These are phyloP conservation scores for Chaetodon trifasciatus DNA, from an alignment of 2,797 vertebrate species.

Conservation along the genomic window DNA sequence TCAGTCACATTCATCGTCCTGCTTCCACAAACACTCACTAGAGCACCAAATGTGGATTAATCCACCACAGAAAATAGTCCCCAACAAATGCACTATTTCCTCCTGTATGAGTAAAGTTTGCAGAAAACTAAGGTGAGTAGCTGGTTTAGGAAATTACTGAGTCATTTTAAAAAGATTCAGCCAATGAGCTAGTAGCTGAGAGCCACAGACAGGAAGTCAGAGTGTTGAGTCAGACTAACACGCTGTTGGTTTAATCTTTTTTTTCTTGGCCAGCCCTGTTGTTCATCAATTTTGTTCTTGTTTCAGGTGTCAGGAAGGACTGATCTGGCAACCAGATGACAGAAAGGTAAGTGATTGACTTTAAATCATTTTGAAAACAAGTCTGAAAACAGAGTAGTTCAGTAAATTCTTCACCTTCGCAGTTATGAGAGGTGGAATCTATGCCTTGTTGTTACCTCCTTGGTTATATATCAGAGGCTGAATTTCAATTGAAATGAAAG, in stretches of 20 bases:
- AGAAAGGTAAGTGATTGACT: slow-evolving; percentile 39
- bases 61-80: not conserved
- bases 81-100: not conserved
- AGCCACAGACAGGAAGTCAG: not conserved
- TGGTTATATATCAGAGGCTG: not conserved
- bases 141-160: too few relatives aligned
- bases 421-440: not conserved
- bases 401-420: not conserved
- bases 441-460: not conserved
- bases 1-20: not conserved
- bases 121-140: not conserved
- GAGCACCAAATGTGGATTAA: not conserved
- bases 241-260: not conserved
- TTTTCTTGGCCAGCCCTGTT: not conserved
- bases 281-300: not conserved
- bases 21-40: not conserved
- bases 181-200: not conserved
- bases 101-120: not conserved
- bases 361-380: not conserved
- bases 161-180: too few relatives aligned
- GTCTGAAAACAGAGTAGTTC: not conserved
- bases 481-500: slow-evolving; percentile 12
- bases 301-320: slow-evolving; percentile 51
- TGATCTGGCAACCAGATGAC: slow-evolving; percentile 49
- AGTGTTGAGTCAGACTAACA: not conserved